These are phyloP conservation scores for Heliconius aoede DNA, from an alignment of 2,888 invertebrate genomes.

Conservation along the genomic window DNA sequence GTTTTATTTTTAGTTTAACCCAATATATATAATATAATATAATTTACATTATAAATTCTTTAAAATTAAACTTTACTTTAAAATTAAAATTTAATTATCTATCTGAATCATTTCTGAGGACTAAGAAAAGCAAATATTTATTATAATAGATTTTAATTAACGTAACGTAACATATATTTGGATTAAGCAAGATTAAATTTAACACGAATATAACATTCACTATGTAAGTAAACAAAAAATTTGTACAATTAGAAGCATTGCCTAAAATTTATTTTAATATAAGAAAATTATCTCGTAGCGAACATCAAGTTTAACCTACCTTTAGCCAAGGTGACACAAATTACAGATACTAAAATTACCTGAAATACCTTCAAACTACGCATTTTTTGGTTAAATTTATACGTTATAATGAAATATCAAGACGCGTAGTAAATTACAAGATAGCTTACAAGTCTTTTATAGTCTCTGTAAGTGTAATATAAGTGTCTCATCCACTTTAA, in stretches of 20 bases:
- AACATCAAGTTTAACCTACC: conserved; percentile 5
- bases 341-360: neutral
- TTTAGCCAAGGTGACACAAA: conserved; percentile 15
- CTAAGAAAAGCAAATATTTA: no score
- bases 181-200: neutral
- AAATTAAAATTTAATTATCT: no score
- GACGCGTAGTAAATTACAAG: conserved; percentile 3
- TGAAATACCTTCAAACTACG: neutral
- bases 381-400: conserved; percentile 6
- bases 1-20: no score
- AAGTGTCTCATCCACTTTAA: conserved; percentile 19
- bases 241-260: neutral
- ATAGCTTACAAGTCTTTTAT: conserved; percentile 15
- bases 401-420: neutral
- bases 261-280: neutral
- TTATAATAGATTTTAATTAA: no score
- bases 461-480: conserved; percentile 17
- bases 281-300: neutral
- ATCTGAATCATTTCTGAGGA: no score
- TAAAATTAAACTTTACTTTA: no score
- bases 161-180: neutral
- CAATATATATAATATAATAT: no score
- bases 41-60: no score
- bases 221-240: neutral
- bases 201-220: neutral